A percentile compares a stretch with the other conserved stretches of the same genome.
These are phyloP conservation scores for Drosophila orosa DNA, from an alignment of 1,140 invertebrate species.

Conservation along the genomic window DNA sequence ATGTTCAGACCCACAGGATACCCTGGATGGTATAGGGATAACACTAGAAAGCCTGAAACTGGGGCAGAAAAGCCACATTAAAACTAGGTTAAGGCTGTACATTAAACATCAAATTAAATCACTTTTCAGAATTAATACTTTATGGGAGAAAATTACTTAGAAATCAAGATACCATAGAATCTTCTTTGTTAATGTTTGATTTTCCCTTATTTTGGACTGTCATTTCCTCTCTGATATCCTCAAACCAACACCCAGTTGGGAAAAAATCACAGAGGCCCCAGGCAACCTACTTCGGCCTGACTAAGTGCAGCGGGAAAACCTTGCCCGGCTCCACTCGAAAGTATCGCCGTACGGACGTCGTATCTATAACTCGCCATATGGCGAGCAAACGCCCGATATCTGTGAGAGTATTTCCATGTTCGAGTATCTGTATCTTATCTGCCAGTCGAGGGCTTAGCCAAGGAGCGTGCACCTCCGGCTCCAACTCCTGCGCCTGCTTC, in stretches of 20 bases:
- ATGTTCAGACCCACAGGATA: constrained; percentile 14
- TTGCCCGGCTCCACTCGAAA: constrained; percentile 65
- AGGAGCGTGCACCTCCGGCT: constrained; percentile 34
- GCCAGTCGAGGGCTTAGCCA: constrained; percentile 47
- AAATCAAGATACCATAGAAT: background rate
- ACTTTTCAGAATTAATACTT: background rate
- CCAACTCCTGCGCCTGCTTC: background rate
- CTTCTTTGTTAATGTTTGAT: background rate
- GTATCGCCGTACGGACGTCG: constrained; percentile 56
- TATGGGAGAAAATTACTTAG: background rate
- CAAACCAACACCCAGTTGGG: background rate
- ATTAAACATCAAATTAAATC: too few species aligned
- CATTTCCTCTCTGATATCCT: background rate
- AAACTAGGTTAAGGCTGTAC: background rate
- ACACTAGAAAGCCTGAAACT: background rate
- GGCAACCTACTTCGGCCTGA: constrained; percentile 33
- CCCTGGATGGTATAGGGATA: background rate
- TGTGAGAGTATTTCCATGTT: constrained; percentile 72
- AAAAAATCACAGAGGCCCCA: constrained; percentile 4
- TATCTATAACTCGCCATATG: constrained; percentile 70
- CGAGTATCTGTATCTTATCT: constrained; percentile 53
- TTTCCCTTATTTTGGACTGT: too few species aligned
- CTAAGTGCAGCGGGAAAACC: constrained; percentile 61
- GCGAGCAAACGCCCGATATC: constrained; percentile 59
- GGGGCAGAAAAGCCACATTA: background rate